Evolutionary conservation across 2,113 vertebrate genomes (phyloP).

Genomic region (Lamprologus ornatipinnis): DNA sequence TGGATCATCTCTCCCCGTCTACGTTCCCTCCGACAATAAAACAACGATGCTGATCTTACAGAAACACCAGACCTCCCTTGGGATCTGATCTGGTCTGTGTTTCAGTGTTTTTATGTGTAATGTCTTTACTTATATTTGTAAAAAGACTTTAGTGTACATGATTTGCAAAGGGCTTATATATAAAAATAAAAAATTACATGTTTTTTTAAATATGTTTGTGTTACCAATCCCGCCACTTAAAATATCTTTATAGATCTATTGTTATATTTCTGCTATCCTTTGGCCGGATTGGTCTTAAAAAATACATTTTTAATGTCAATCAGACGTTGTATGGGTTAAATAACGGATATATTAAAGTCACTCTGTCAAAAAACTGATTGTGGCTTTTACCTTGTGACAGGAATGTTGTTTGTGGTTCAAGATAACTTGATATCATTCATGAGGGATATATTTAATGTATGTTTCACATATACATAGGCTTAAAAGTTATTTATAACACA

Average conservation of each 20-base stretch:
- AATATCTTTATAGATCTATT: background rate
- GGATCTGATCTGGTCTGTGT: background rate
- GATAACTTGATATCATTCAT: background rate
- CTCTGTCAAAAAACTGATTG: background rate
- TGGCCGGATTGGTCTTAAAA: background rate
- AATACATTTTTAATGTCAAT: background rate
- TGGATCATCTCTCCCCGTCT: background rate
- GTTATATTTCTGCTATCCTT: background rate
- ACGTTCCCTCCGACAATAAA: background rate
- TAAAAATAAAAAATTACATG: background rate
- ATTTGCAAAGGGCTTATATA: background rate
- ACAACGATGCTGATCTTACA: background rate
- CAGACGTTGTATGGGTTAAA: background rate
- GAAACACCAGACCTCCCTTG: background rate
- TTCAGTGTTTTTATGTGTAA: background rate
- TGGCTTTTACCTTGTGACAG: background rate
- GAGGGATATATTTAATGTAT: background rate
- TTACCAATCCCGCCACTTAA: background rate
- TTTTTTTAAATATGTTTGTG: background rate
- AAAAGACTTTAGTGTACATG: background rate
- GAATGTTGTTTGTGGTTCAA: background rate
- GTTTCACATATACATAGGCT: background rate
- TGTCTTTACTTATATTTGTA: background rate
- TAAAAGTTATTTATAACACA: background rate
- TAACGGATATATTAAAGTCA: background rate